Evolutionary conservation across 2,113 vertebrate genomes (phyloP), one percentile per base, ranked within the genome.

Genomic region (Anthoscopus minutus): DNA sequence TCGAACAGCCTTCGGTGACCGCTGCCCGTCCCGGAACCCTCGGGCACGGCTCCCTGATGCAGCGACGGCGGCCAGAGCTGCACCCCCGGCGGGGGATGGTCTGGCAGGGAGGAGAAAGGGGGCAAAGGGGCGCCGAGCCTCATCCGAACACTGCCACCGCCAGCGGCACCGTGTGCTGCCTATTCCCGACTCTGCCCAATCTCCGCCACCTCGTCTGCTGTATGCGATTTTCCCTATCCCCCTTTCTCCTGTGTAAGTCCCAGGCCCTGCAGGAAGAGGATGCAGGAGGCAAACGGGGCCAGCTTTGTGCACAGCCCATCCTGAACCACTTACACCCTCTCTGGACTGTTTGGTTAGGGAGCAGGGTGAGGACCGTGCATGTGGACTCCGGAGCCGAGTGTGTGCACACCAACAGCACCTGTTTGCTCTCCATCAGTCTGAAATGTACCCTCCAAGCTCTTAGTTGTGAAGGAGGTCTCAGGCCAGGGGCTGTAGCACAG

Each of bases 351-450:
- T 37, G 58, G 2, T 42, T n/a, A 8, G 54, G 37, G 57, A 40
- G 5, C 4, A n/a, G 40, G 8, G 12, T 24, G 40, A 69, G 28
- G 33, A 72, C n/a, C 4, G 38, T 14, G 25, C 2, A 2, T 9
- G 4, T 1, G 2, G 31, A 25, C 65, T 40, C 23, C 60, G 37
- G 73, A 40, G 17, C 24, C 13, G 17, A 21, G 16, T 2, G 0
- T 13, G 30, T 33, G 50, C 56, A 7, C 0, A 0, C 23, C 56
- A 44, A 1, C 40, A 42, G 0, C 2, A 1, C 44, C 48, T n/a
- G 7, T 53, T 83, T 33, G 24, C 42, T 58, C 35, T 73, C 60
- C 64, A 22, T 58, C 27, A 10, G 13, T 21, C 12, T 65, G 62
- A 92, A 94, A 77, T 1, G 1, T 28, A 4, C 51, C 15, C 15